These are phyloP conservation scores for Craniophora ligustri DNA, from an alignment of 2,888 invertebrate genomes.

Conservation along the genomic window DNA sequence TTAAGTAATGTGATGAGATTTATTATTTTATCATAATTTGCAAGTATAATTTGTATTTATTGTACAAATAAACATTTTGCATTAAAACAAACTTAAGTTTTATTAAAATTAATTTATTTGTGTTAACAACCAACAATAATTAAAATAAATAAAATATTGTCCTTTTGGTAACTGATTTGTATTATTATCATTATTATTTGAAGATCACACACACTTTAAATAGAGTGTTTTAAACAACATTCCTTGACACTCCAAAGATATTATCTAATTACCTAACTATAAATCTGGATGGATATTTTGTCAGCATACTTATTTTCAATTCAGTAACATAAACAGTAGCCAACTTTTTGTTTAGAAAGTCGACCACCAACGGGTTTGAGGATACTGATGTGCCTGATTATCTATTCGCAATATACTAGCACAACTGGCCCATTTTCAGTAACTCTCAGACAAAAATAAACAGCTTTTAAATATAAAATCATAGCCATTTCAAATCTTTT, in stretches of 20 bases:
- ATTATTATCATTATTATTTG: conserved; percentile 5
- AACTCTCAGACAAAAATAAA: no score
- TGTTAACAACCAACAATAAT: conserved; percentile 25
- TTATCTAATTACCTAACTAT: background rate
- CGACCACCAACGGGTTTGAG: no score
- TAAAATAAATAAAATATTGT: conserved; percentile 22
- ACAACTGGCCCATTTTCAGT: no score
- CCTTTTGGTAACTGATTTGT: conserved; percentile 10
- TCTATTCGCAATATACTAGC: no score
- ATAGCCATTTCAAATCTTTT: no score
- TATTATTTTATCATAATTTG: conserved; percentile 84
- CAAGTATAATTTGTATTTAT: conserved; percentile 88
- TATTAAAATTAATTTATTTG: conserved; percentile 57
- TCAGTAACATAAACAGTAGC: no score
- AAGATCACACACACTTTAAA: conserved; percentile 15
- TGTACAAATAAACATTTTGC: conserved; percentile 87
- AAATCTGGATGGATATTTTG: background rate
- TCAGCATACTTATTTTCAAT: no score
- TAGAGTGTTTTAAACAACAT: conserved; percentile 8
- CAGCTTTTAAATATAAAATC: no score
- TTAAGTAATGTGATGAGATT: conserved; percentile 83
- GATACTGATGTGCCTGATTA: no score
- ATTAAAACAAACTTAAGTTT: conserved; percentile 69
- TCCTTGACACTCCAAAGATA: conserved; percentile 2
- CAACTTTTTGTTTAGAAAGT: no score